Evolutionary conservation across 2,797 vertebrate species (phyloP).

Genomic region (Aulostomus chinensis): DNA sequence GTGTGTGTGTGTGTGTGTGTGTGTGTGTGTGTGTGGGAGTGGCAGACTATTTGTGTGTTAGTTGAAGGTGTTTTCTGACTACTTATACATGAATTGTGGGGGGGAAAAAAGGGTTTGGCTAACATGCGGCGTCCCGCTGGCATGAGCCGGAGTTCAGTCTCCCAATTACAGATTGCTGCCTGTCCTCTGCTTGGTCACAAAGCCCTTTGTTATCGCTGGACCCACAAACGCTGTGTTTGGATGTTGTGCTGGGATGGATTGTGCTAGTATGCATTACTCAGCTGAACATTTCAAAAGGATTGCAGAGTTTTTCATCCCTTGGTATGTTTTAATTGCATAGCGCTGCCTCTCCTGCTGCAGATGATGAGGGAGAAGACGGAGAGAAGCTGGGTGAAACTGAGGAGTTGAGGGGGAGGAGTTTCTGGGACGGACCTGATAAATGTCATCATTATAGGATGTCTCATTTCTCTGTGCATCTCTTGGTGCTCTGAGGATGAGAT

Average conservation of each 20-base stretch:
- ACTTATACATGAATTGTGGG: constrained; percentile 50
- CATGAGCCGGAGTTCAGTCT: constrained; percentile 66
- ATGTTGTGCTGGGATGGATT: constrained; percentile 65
- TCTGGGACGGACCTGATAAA: constrained; percentile 74
- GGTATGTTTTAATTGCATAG: constrained; percentile 79
- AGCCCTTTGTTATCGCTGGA: constrained; percentile 77
- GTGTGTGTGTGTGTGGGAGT: neutral
- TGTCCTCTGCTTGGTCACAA: constrained; percentile 68
- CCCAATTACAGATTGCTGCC: constrained; percentile 72
- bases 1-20: too few species aligned
- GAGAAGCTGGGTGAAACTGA: constrained; percentile 26
- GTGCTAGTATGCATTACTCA: constrained; percentile 65
- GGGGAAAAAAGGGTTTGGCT: constrained; percentile 43
- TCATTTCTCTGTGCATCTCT: constrained; percentile 61
- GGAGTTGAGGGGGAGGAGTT: constrained; percentile 50
- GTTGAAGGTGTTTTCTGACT: constrained; percentile 7
- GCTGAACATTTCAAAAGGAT: constrained; percentile 71
- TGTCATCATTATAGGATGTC: constrained; percentile 68
- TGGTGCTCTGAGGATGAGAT: constrained; percentile 47
- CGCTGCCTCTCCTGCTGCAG: constrained; percentile 46
- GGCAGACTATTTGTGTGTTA: neutral
- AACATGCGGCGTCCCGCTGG: constrained; percentile 61
- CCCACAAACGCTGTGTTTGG: constrained; percentile 63
- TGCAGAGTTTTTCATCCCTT: constrained; percentile 68
- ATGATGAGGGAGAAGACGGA: constrained; percentile 47